phyloP scores from a whole-genome alignment of 2,797 vertebrate species.

The Sebastes hopkinsi region DNA sequence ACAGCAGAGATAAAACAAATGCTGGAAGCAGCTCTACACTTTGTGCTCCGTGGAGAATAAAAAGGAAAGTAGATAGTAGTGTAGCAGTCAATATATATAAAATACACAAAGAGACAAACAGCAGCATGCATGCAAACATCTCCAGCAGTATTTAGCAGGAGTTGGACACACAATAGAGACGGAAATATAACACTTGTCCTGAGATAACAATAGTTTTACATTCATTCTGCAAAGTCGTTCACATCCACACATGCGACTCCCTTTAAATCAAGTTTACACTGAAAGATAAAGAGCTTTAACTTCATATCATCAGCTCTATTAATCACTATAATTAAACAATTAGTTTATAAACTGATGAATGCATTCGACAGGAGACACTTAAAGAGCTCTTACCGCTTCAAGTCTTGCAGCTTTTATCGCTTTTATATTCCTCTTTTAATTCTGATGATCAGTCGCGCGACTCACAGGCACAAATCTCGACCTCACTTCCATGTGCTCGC shows the following conservation, averaged over 20 bases:
- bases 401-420: not conserved
- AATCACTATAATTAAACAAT: slow-evolving; percentile 2
- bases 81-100: not conserved
- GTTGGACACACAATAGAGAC: slow-evolving; percentile 61
- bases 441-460: slow-evolving; percentile 49
- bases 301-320: not conserved
- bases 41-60: slow-evolving; percentile 4
- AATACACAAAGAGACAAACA: not conserved
- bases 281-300: slow-evolving; percentile 13
- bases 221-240: not conserved
- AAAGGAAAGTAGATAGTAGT: not conserved
- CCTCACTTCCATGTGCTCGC: slow-evolving; percentile 83
- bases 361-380: not conserved
- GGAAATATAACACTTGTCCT: slow-evolving; percentile 42
- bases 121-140: slow-evolving; percentile 13
- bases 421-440: slow-evolving; percentile 61
- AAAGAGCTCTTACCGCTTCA: slow-evolving; percentile 53
- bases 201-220: slow-evolving; percentile 53
- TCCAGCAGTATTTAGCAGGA: slow-evolving; percentile 27
- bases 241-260: not conserved
- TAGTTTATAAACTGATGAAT: not conserved
- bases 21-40: slow-evolving; percentile 10
- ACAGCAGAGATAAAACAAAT: slow-evolving; percentile 37
- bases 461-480: slow-evolving; percentile 72
- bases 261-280: slow-evolving; percentile 9